phyloP scores from a whole-genome alignment of 2,797 vertebrate species.

The Coccyzus lansbergi region DNA sequence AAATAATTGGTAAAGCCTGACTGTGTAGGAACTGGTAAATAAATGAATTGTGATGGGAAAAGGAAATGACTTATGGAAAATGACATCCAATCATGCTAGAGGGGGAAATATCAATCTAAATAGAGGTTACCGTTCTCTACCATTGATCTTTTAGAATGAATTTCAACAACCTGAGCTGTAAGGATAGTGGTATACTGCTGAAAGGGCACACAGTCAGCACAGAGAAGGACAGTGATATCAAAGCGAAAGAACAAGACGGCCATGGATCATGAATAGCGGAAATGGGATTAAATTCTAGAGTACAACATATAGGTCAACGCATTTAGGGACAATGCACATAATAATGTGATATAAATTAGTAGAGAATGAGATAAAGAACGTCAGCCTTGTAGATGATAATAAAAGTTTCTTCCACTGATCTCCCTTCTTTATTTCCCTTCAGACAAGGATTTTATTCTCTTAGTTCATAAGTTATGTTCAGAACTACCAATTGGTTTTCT shows the following conservation, averaged over 20 bases:
- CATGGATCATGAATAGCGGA: background rate
- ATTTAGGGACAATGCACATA: background rate
- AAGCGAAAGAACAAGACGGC: background rate
- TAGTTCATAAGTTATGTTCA: background rate
- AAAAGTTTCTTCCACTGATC: fast-evolving
- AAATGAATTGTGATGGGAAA: background rate
- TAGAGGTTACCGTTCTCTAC: background rate
- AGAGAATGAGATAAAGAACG: background rate
- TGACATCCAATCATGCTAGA: background rate
- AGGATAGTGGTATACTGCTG: background rate
- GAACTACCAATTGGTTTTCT: background rate
- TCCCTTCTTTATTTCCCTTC: background rate
- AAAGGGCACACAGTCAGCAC: background rate
- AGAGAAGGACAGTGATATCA: background rate
- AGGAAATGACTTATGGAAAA: conserved; percentile 4
- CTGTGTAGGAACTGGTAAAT: background rate
- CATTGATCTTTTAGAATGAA: conserved; percentile 6
- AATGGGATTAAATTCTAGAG: background rate
- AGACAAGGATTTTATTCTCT: background rate
- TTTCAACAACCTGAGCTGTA: background rate
- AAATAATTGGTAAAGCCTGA: background rate
- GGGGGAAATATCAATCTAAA: background rate
- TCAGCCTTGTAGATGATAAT: background rate
- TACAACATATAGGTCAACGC: background rate
- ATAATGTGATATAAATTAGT: background rate